These are phyloP conservation scores for Papilio gigon DNA, from an alignment of 2,888 invertebrate genomes.

Conservation along the genomic window DNA sequence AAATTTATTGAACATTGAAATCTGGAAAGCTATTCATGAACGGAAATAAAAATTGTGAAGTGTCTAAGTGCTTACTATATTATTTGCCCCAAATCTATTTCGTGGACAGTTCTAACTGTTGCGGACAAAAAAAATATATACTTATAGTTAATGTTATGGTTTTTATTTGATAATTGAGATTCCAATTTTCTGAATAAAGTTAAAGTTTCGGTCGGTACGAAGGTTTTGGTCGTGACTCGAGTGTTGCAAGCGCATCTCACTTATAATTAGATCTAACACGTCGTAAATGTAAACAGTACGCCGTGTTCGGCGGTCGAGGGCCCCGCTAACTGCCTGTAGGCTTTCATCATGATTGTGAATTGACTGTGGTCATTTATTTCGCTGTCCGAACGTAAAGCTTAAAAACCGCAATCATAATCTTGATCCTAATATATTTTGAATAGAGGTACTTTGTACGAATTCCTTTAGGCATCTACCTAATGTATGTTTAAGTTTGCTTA, in stretches of 20 bases:
- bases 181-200: too few species aligned
- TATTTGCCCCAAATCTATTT: too few species aligned
- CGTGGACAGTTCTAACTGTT: too few species aligned
- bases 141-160: too few species aligned
- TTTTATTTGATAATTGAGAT: too few species aligned
- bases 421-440: conserved; percentile 34
- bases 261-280: conserved; percentile 73
- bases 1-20: neutral
- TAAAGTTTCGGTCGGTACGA: conserved; percentile 43
- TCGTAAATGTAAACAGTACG: conserved; percentile 74
- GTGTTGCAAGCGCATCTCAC: conserved; percentile 61
- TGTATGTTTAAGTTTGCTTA: neutral
- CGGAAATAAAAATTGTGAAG: too few species aligned
- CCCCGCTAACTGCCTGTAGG: conserved; percentile 58
- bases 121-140: too few species aligned
- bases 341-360: conserved; percentile 77
- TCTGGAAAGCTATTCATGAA: neutral
- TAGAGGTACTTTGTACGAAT: neutral
- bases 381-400: conserved; percentile 62
- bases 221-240: conserved; percentile 60
- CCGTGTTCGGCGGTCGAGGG: conserved; percentile 52
- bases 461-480: neutral
- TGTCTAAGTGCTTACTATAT: too few species aligned
- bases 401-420: conserved; percentile 54
- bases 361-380: conserved; percentile 75